phyloP scores from a whole-genome alignment of 2,797 vertebrate species.

The Neomorphus geoffroyi region DNA sequence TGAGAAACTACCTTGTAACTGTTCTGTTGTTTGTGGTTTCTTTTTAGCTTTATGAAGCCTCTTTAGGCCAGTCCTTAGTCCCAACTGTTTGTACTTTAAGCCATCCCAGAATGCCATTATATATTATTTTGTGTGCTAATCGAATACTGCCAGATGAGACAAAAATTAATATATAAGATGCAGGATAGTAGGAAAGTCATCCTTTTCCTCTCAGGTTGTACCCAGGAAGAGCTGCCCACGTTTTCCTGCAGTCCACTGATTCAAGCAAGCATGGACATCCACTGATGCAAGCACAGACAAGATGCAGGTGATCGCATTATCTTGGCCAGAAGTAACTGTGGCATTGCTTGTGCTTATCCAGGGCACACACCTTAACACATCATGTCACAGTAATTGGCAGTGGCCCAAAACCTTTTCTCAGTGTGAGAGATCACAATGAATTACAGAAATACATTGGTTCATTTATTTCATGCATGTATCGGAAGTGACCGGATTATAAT shows the following conservation, averaged over 20 bases:
- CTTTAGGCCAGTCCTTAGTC: background rate
- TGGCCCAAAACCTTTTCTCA: slow-evolving; percentile 10
- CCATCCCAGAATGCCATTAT: background rate
- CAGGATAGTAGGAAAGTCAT: background rate
- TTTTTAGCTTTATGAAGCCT: background rate
- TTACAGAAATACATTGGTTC: background rate
- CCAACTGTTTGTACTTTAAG: background rate
- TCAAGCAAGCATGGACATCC: background rate
- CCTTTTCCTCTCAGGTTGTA: background rate
- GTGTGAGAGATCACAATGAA: background rate
- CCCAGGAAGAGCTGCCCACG: background rate
- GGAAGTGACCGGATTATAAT: background rate
- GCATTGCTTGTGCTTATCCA: background rate
- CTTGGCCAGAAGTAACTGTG: background rate
- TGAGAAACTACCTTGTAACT: background rate
- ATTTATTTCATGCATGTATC: background rate
- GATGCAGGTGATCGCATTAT: background rate
- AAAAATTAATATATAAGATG: background rate
- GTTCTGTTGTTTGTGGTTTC: background rate
- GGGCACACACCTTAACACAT: background rate
- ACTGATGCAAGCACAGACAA: background rate
- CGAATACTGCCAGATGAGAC: background rate
- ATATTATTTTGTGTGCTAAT: background rate
- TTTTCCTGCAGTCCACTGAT: background rate
- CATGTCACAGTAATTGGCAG: background rate